Conservation (phyloP, 2,888 invertebrate genomes). For the Lasius fuliginosus region DNA sequence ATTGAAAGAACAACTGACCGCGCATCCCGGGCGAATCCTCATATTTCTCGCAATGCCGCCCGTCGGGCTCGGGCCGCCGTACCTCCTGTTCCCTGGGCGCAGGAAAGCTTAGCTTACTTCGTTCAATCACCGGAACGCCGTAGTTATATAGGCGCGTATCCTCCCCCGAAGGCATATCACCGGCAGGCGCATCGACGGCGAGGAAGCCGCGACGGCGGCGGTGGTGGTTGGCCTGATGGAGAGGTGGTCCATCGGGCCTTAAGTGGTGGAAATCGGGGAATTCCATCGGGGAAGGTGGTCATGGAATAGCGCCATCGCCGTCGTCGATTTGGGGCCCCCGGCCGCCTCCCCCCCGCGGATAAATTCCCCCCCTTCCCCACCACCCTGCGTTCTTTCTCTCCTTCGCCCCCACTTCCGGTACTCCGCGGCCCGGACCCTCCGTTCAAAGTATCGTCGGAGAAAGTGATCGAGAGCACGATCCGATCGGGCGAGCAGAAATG, state of each 20-base stretch:
- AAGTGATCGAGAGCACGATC: conserved; percentile 83
- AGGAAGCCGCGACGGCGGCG: conserved; percentile 66
- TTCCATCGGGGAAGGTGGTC: conserved; percentile 56
- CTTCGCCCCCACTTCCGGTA: conserved; percentile 51
- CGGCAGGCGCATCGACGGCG: conserved; percentile 33
- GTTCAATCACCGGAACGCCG: conserved; percentile 86
- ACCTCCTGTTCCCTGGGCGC: conserved; percentile 82
- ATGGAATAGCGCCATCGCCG: not conserved
- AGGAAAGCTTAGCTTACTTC: conserved; percentile 85
- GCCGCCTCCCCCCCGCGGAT: conserved; percentile 44
- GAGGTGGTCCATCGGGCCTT: conserved; percentile 63
- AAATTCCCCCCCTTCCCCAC: conserved; percentile 27
- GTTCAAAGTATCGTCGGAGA: conserved; percentile 77
- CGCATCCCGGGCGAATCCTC: conserved; percentile 85
- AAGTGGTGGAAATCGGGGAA: conserved; percentile 65
- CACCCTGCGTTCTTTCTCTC: conserved; percentile 50
- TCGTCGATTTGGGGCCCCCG: conserved; percentile 22
- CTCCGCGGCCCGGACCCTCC: conserved; percentile 29
- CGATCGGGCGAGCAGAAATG: conserved; percentile 66
- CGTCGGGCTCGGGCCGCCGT: conserved; percentile 83
- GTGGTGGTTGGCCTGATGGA: conserved; percentile 70
- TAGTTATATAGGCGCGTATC: conserved; percentile 86
- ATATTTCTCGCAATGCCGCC: conserved; percentile 83
- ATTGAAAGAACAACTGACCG: conserved; percentile 80
- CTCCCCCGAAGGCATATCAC: conserved; percentile 77